These are phyloP conservation scores for Euphonia xanthogaster DNA, from an alignment of 2,797 vertebrate genomes.

Conservation along the genomic window DNA sequence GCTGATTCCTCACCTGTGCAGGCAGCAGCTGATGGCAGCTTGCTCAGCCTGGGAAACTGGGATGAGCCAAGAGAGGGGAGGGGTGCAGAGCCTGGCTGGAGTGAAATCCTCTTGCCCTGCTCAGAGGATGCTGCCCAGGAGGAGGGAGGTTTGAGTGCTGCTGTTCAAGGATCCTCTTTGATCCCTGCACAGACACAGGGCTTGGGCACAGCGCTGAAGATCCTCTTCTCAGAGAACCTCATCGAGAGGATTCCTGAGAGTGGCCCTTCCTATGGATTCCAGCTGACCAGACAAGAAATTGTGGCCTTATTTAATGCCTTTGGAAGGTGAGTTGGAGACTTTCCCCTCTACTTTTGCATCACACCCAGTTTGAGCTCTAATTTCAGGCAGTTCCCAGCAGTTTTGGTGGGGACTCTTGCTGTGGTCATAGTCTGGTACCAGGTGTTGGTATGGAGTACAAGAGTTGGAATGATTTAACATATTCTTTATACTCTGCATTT, in stretches of 20 bases:
- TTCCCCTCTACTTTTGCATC: not conserved
- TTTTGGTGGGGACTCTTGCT: not conserved
- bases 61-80: not conserved
- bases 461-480: not conserved
- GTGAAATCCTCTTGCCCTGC: not conserved
- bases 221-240: slow-evolving; percentile 90
- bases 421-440: no score
- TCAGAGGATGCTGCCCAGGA: not conserved
- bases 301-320: slow-evolving; percentile 93
- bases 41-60: not conserved
- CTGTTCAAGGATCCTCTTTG: not conserved
- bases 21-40: not conserved
- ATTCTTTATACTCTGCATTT: not conserved
- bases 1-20: accelerated
- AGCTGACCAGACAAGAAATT: slow-evolving; percentile 90
- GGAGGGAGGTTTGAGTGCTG: not conserved
- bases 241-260: slow-evolving; percentile 84
- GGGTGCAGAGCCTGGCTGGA: accelerated
- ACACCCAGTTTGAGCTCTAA: not conserved
- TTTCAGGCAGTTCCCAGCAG: not conserved
- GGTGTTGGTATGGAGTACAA: not conserved
- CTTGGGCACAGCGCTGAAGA: slow-evolving; percentile 90
- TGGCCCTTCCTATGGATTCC: slow-evolving; percentile 79
- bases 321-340: slow-evolving; percentile 81
- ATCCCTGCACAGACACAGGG: slow-evolving; percentile 85